These are phyloP conservation scores for Ormyrus nitidulus DNA, from an alignment of 2,888 invertebrate genomes.

Conservation along the genomic window DNA sequence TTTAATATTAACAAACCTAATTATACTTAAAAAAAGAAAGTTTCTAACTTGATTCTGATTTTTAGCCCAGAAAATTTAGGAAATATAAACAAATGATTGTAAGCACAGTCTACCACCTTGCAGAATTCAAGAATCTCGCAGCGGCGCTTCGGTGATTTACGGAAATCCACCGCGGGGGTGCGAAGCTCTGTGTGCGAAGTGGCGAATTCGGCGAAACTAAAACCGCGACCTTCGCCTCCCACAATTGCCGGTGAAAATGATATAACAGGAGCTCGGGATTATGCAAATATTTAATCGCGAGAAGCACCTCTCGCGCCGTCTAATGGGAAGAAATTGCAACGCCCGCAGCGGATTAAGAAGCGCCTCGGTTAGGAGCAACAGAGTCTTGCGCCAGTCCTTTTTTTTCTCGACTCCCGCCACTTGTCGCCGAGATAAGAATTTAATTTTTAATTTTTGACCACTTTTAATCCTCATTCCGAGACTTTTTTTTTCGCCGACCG, in stretches of 20 bases:
- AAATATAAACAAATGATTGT: too few species aligned
- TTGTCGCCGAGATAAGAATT: slow-evolving; percentile 69
- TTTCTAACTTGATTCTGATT: too few species aligned
- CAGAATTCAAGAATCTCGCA: too few species aligned
- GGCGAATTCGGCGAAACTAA: slow-evolving; percentile 33
- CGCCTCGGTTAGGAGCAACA: slow-evolving; percentile 35
- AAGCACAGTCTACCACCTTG: too few species aligned
- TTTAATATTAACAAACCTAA: too few species aligned
- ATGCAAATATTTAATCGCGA: slow-evolving; percentile 75
- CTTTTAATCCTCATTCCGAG: slow-evolving; percentile 70
- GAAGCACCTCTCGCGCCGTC: slow-evolving; percentile 56
- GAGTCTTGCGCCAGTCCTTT: neutral
- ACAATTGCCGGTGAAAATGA: slow-evolving; percentile 2
- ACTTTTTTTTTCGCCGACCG: neutral
- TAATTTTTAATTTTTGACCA: slow-evolving; percentile 73
- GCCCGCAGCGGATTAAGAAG: slow-evolving; percentile 73
- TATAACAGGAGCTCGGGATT: slow-evolving; percentile 69
- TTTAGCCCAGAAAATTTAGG: too few species aligned
- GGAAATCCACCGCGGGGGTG: neutral
- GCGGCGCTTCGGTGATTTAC: slow-evolving; percentile 32
- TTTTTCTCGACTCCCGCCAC: neutral
- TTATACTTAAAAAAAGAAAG: too few species aligned
- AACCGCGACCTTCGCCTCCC: slow-evolving; percentile 15
- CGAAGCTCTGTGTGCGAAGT: too few species aligned
- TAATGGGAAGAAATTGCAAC: slow-evolving; percentile 75